Evolutionary conservation across 2,888 invertebrate genomes (phyloP), one percentile per base, ranked within the genome.

Genomic region (Lamellibrachia satsuma): DNA sequence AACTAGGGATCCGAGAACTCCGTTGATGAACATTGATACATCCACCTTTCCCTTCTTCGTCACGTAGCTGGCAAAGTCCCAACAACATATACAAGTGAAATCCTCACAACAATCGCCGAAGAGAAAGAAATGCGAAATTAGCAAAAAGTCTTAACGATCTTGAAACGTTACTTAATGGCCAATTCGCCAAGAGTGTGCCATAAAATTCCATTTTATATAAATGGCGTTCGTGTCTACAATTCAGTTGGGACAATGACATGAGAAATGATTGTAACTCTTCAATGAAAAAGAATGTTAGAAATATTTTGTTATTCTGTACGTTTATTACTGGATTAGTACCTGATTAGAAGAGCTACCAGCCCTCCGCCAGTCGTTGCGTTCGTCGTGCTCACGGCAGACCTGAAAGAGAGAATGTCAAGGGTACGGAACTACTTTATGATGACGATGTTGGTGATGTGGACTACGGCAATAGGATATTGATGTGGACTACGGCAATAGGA

Each of bases 311-410:
- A 39, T 39, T 39, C 39, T 39, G 0, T 39, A 39, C 57, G 7
- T 57, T 57, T 57, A 8, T 57, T 7, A 39, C 39, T 39, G 39
- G 39, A 39, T 39, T 39, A 75, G 15, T 75, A 75, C 75, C 75
- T 75, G 22, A 75, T 22, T 11, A 75, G 75, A 75, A 75, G 75
- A 3, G 98, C 98, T 52, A 97, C 97, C 92, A 98, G 97, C 1
- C 99, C 99, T 0, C 99, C 99, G 0, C 98, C 98, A 96, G 99
- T 98, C 0, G 98, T 98, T 0, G 98, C 98, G 97, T 98, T 98
- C 97, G 93, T 60, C 2, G 94, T 94, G 39, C 91, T 91, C 9
- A 93, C 92, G 3, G 93, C 93, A 90, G 93, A 93, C 75, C 93
- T 93, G 90, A 7, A 91, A 92, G 57, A 27, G 6, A 75, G 6